Evolutionary conservation across 1,140 invertebrate species (phyloP).

Genomic region (Yoshiicerus persimilis): DNA sequence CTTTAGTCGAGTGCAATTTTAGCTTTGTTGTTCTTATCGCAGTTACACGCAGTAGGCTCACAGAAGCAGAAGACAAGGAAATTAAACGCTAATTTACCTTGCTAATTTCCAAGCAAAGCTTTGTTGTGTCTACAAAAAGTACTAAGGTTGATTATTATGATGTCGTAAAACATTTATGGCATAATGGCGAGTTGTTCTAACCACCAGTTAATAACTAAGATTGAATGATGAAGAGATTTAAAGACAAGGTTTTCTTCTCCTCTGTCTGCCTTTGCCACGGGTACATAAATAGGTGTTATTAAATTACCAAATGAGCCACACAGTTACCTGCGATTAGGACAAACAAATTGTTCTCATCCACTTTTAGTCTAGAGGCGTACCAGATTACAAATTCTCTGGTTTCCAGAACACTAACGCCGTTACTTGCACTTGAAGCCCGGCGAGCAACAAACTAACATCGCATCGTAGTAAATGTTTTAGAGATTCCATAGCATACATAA

Average conservation of each 20-base stretch:
- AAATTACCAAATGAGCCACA: neutral
- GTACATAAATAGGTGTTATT: neutral
- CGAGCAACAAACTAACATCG: too few relatives aligned
- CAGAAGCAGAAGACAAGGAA: neutral
- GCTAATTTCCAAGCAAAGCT: neutral
- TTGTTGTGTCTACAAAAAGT: neutral
- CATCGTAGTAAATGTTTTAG: too few relatives aligned
- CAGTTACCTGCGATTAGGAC: neutral
- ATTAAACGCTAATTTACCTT: neutral
- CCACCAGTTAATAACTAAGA: neutral
- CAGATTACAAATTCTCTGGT: neutral
- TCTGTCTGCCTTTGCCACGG: neutral
- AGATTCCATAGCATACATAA: too few relatives aligned
- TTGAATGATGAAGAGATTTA: neutral
- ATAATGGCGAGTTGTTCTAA: constrained; percentile 4
- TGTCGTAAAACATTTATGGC: constrained; percentile 17
- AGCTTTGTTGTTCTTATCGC: neutral
- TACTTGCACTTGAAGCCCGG: neutral
- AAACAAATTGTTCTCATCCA: neutral
- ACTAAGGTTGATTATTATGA: neutral
- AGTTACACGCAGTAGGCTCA: neutral
- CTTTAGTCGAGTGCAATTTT: neutral
- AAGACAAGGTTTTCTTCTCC: neutral
- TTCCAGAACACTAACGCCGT: neutral
- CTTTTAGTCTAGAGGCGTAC: neutral